These are phyloP conservation scores for Daubentonia madagascariensis DNA, from an alignment of 2,113 vertebrate genomes.

Conservation along the genomic window DNA sequence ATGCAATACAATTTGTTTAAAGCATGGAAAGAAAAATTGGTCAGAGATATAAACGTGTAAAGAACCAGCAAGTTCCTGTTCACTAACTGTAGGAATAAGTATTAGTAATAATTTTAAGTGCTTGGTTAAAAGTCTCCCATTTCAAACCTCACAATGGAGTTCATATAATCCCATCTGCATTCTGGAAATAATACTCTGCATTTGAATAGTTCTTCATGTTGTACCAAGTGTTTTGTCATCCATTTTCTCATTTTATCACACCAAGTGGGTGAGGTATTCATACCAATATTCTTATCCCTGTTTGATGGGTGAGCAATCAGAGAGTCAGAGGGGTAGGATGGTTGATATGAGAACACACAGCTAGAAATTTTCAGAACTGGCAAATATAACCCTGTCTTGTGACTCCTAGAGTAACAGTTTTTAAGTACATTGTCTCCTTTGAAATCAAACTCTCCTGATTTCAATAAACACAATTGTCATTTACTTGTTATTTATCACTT, in stretches of 20 bases:
- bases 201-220: neutral
- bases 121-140: neutral
- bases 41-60: neutral
- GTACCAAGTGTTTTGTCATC: neutral
- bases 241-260: constrained; percentile 37
- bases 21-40: neutral
- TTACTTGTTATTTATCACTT: neutral
- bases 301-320: neutral
- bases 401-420: neutral
- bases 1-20: neutral
- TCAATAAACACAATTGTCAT: neutral
- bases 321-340: neutral
- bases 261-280: neutral
- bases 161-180: neutral
- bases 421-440: neutral
- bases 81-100: neutral
- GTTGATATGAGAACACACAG: neutral
- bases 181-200: neutral
- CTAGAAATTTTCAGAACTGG: neutral
- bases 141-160: neutral
- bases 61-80: neutral
- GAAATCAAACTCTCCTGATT: neutral
- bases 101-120: neutral
- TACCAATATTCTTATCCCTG: neutral
- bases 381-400: neutral